Conservation (phyloP, 2,113 vertebrate species). For the Thalassarche chlororhynchos region DNA sequence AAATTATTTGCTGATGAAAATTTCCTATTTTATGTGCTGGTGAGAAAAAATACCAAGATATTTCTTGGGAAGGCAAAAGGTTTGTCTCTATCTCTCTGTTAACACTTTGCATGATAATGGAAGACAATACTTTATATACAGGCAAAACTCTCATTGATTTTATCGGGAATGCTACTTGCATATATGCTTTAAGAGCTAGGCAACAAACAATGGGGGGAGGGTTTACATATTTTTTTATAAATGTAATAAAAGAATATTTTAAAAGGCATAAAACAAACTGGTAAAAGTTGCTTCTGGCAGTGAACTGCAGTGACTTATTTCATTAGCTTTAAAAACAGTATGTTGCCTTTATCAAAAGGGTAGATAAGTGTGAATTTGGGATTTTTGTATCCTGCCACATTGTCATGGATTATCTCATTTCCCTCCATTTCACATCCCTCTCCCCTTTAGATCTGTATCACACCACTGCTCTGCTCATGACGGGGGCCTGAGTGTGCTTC, state of each 20-base stretch:
- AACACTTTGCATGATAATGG: neutral
- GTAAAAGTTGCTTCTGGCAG: neutral
- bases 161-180: neutral
- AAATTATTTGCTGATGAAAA: neutral
- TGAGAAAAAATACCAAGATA: neutral
- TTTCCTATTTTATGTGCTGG: neutral
- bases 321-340: neutral
- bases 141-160: neutral
- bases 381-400: neutral
- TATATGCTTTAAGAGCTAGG: neutral
- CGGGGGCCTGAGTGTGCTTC: neutral
- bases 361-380: neutral
- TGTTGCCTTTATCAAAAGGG: neutral
- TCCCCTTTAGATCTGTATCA: neutral
- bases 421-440: neutral
- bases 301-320: neutral
- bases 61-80: neutral
- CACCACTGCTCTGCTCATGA: neutral
- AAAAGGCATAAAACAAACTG: neutral
- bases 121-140: neutral
- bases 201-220: neutral
- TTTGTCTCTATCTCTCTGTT: neutral
- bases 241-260: neutral
- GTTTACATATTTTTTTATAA: neutral
- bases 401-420: neutral